Conservation (phyloP, 2,113 vertebrate species). For the Ascaphus truei region DNA sequence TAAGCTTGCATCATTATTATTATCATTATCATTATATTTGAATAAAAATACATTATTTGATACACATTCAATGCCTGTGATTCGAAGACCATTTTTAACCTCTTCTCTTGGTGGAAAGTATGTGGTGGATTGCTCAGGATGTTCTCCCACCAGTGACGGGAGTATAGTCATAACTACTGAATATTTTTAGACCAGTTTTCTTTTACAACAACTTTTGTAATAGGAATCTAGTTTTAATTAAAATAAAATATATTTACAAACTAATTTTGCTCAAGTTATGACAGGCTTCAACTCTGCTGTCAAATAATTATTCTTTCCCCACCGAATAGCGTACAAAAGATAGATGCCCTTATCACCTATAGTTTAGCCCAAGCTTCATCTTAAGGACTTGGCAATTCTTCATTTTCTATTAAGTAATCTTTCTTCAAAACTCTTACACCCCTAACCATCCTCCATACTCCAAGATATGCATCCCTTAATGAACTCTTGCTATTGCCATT, state of each 20-base stretch:
- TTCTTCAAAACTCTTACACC: constrained; percentile 81
- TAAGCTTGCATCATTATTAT: too few species aligned
- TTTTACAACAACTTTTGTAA: too few species aligned
- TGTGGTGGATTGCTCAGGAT: too few species aligned
- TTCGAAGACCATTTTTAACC: too few species aligned
- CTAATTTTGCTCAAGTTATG: not conserved
- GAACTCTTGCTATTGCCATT: constrained; percentile 49
- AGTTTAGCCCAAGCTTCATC: constrained; percentile 23
- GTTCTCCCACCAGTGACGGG: too few species aligned
- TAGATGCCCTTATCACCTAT: not conserved
- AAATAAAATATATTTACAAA: constrained; percentile 1
- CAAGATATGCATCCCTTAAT: constrained; percentile 75
- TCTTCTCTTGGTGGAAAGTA: too few species aligned
- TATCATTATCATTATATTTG: too few species aligned
- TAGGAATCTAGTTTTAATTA: not conserved
- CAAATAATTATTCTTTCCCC: not conserved
- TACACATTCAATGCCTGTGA: too few species aligned
- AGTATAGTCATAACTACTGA: too few species aligned
- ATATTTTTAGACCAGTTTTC: too few species aligned
- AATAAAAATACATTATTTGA: too few species aligned
- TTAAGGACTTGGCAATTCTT: constrained; percentile 90
- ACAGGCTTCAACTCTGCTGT: not conserved
- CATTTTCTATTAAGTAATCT: constrained; percentile 85
- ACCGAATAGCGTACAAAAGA: constrained; percentile 8
- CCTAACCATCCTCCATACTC: constrained; percentile 85